phyloP scores from a whole-genome alignment of 2,888 invertebrate genomes.

The Leptodirus hochenwartii region DNA sequence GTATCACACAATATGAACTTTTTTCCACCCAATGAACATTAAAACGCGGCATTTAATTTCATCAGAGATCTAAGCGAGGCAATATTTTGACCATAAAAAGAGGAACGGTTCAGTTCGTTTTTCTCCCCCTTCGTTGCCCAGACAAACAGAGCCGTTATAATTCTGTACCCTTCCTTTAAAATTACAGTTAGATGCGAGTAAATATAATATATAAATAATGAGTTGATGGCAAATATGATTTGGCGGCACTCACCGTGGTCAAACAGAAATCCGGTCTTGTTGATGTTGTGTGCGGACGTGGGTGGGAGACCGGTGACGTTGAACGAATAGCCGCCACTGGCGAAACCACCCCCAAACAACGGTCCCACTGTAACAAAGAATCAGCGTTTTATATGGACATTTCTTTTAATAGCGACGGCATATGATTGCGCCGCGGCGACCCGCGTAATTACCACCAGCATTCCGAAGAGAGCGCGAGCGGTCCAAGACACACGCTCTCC shows the following conservation, averaged over 20 bases:
- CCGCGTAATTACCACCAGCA: constrained; percentile 14
- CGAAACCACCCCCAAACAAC: constrained; percentile 25
- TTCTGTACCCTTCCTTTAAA: no score
- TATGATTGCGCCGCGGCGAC: constrained; percentile 15
- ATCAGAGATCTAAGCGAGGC: constrained; percentile 30
- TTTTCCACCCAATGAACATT: constrained; percentile 30
- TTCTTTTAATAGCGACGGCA: constrained; percentile 11
- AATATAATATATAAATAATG: constrained; percentile 9
- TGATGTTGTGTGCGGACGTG: constrained; percentile 22
- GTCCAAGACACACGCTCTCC: neutral
- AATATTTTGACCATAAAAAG: constrained; percentile 32
- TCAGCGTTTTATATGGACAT: constrained; percentile 12
- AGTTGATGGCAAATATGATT: no score
- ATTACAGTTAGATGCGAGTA: neutral
- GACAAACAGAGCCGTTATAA: neutral
- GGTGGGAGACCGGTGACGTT: constrained; percentile 25
- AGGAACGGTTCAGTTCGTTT: constrained; percentile 19
- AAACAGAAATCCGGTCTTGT: constrained; percentile 26
- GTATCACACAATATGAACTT: constrained; percentile 29
- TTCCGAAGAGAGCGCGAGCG: neutral
- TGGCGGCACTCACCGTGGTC: constrained; percentile 26
- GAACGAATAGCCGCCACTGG: constrained; percentile 25
- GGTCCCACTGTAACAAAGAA: constrained; percentile 27
- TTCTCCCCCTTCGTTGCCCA: neutral
- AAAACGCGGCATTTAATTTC: constrained; percentile 34